Evolutionary conservation across 2,888 invertebrate genomes (phyloP), one percentile per base, ranked within the genome.

Genomic region (Rutpela maculata): DNA sequence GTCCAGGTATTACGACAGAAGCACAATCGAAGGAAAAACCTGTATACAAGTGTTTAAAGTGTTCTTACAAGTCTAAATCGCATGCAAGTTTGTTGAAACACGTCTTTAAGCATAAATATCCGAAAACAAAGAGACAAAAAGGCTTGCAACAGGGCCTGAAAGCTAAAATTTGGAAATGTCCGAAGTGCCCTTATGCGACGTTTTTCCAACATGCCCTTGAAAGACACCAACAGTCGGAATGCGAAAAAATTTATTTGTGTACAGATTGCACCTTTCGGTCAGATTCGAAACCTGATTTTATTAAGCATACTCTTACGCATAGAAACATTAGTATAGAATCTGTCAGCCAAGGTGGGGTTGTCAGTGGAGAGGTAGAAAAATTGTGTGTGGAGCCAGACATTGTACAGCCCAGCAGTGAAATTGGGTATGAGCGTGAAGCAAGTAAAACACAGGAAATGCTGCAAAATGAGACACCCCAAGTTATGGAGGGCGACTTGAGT

Each of bases 291-390:
- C 19, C 76, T 12, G 78, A 78, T 43, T 76, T 74, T 63, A 62
- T 76, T 18, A 76, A 74, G 38, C 78, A 78, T 56, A 74, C 63
- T 38, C 67, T 74, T 56, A 78, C 70, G 26, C 78, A 78, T 71
- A 66, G 67, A 57, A 74, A 76, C 56, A 12, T 62, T 18, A 63
- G 38, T 12, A 19, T 63, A 17, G 72, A 62, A 18, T 12, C 50
- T 55, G 31, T 72, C 1, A 15, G 10, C 38, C 69, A 59, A 57
- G 60, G 15, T 7, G 31, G 35, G 17, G 10, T 50, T n/a, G 15
- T 35, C 4, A 22, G 26, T 0, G 38, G 35, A 17, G 12, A 56
- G 5, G 38, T 35, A 19, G 50, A 66, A 22, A 11, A 18, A 4
- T 12, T 63, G 1, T 35, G 38, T n/a, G 18, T 26, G 22, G 67